A percentile compares a stretch with the other conserved stretches of the same genome.
Evolutionary conservation across 2,888 invertebrate genomes (phyloP).

Genomic region (Lutraria lutraria): DNA sequence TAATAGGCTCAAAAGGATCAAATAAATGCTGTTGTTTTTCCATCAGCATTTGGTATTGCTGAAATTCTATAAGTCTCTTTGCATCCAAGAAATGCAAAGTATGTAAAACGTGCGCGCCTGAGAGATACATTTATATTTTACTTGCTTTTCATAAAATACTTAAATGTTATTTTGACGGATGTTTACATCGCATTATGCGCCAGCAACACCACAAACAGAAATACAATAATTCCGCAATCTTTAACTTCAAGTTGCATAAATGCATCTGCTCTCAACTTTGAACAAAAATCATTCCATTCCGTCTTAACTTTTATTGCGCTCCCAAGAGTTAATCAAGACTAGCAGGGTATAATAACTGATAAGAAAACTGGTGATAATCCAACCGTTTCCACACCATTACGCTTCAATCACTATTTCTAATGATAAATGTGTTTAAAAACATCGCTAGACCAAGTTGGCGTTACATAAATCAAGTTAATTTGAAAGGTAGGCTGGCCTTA

Average conservation of each 20-base stretch:
- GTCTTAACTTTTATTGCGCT: background rate
- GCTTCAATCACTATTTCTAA: constrained; percentile 30
- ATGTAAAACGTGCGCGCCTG: constrained; percentile 34
- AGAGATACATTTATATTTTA: constrained; percentile 40
- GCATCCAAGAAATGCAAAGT: constrained; percentile 52
- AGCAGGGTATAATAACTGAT: constrained; percentile 5
- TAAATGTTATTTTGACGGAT: too few relatives aligned
- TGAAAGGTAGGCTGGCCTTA: constrained; percentile 53
- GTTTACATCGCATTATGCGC: too few relatives aligned
- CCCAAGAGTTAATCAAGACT: background rate
- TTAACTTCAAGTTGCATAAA: background rate
- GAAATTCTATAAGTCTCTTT: constrained; percentile 48
- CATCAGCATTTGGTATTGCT: constrained; percentile 52
- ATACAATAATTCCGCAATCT: background rate
- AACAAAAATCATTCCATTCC: constrained; percentile 10
- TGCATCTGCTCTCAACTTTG: background rate
- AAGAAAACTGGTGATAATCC: background rate
- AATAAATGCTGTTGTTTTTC: constrained; percentile 50
- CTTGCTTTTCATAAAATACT: background rate
- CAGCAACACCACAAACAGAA: too few relatives aligned
- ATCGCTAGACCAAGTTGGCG: constrained; percentile 8
- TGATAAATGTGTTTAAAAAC: constrained; percentile 50
- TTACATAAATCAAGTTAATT: constrained; percentile 63
- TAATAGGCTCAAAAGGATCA: constrained; percentile 45
- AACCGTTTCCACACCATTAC: constrained; percentile 22